These are phyloP conservation scores for Perithous albicinctus DNA, from an alignment of 2,888 invertebrate genomes.

Conservation along the genomic window DNA sequence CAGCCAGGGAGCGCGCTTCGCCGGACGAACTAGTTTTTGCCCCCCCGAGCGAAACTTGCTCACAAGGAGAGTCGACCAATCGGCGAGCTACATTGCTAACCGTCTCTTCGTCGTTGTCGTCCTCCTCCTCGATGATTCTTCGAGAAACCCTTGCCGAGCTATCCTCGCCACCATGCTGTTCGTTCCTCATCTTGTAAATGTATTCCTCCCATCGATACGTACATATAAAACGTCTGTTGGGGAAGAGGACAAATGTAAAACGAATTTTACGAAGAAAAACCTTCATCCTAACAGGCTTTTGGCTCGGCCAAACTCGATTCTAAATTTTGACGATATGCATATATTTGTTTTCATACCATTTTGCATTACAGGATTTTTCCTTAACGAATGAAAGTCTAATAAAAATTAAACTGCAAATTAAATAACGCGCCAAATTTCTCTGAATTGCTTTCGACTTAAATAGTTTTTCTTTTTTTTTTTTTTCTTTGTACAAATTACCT, in stretches of 20 bases:
- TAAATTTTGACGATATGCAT: background rate
- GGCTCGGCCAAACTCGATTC: background rate
- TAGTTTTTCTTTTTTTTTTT: too few species aligned
- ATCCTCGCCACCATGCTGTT: constrained; percentile 66
- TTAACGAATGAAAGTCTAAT: background rate
- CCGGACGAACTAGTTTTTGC: constrained; percentile 77
- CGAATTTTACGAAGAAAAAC: background rate
- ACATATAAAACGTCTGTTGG: background rate
- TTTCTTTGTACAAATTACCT: too few species aligned
- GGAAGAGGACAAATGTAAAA: constrained; percentile 35
- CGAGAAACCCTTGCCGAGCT: constrained; percentile 18
- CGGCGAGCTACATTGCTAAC: constrained; percentile 46
- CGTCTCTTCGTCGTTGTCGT: constrained; percentile 47
- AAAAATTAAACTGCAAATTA: background rate
- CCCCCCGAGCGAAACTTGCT: constrained; percentile 74
- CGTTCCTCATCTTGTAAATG: constrained; percentile 59
- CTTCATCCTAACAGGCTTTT: background rate
- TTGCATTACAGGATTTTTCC: background rate
- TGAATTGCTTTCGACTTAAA: too few species aligned
- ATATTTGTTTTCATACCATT: background rate
- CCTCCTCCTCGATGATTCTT: constrained; percentile 50
- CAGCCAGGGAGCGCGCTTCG: constrained; percentile 31
- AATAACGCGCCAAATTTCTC: too few species aligned
- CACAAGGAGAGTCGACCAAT: constrained; percentile 66
- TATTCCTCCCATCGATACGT: constrained; percentile 52